Base-by-base conservation (phyloP, 2,113 vertebrate genomes). In the Halcyon malimbica region DNA sequence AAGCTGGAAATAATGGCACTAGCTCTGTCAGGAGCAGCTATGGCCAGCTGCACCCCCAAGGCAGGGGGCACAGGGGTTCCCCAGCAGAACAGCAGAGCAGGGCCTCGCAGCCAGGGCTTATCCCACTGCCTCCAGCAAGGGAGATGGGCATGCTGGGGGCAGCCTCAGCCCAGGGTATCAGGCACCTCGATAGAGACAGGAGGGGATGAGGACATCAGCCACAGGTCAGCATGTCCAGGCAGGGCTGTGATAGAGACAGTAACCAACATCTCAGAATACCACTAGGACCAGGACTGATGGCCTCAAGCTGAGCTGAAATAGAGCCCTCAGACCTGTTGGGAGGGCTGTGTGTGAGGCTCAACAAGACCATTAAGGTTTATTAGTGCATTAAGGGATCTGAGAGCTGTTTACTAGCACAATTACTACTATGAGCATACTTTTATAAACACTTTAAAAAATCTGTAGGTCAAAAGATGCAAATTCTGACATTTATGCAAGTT, bases 281-380 rank as follows among this genome's bases (percentile, higher is more conserved):
- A 4, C 42, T 14, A 12, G 1, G 3, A 3, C 25, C 9, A 54
- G 20, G 17, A 28, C 6, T 6, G 14, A 6, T 1, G 4, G 19
- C 41, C 67, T 42, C 63, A 25, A 41, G 26, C 51, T 79, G 67
- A 83, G 85, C 62, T 70, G 62, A 89, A 64, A 28, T 10, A 42
- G 37, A 62, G 29, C 19, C 24, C 13, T 28, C 57, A 24, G 15
- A 23, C 25, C 35, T 44, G 39, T 9, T 8, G n/a, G 37, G 56
- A 54, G 31, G 20, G 23, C 1, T 29, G 11, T 13, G 37, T 35
- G 35, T 33, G 54, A 74, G 42, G n/a, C 20, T 87, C 20, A 6
- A 46, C 33, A 25, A 48, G 33, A 24, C 33, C 19, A 24, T 18
- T 46, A 57, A 60, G 64, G 23, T 26, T 46, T 23, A 31, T 41